Base-by-base conservation (phyloP, 1,140 invertebrate genomes). In the Drosophila suzukii region DNA sequence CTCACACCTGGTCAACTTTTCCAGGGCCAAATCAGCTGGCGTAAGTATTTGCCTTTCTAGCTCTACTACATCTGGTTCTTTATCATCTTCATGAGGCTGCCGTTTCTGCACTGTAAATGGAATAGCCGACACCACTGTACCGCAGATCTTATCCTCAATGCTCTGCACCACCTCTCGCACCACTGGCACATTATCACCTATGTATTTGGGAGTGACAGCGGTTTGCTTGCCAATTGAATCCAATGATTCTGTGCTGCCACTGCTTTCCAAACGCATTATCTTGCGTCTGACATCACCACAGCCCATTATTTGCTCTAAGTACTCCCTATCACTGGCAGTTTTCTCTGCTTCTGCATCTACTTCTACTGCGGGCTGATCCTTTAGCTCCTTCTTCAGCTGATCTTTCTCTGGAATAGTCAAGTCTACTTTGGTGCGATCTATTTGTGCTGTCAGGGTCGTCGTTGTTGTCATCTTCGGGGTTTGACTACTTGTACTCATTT, bases 401-500 rank as follows among this genome's bases (percentile, higher is more conserved):
- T 43, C 17, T 41, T 60, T 53, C 10, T 32, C 41, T 38, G 41
- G 32, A 41, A 57, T 67, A 15, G 55, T 62, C 73, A 88, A 55
- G 57, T 86, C 83, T 71, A 83, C 27, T 60, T 77, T 77, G 41
- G 82, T 85, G 83, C 78, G 81, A 59, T 89, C 78, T 78, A 88
- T 43, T 51, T 62, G 53, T 24, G 75, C 60, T 53, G 68, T 90
- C 38, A 82, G 43, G 39, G 79, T 81, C 32, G 79, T 81, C 47
- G 70, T 66, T 44, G 67, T 78, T 53, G 75, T 77, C 61, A 76
- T 81, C 72, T 78, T 89, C 60, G 84, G 68, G 57, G 72, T 76
- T 82, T 76, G 90, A 91, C 90, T 91, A 91, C 90, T 91, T 82
- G 82, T 72, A 85, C 90, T 91, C 90, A 91, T 91, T 91, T 91